These are phyloP conservation scores for Portunus trituberculatus DNA, from an alignment of 1,140 invertebrate species.

Conservation along the genomic window DNA sequence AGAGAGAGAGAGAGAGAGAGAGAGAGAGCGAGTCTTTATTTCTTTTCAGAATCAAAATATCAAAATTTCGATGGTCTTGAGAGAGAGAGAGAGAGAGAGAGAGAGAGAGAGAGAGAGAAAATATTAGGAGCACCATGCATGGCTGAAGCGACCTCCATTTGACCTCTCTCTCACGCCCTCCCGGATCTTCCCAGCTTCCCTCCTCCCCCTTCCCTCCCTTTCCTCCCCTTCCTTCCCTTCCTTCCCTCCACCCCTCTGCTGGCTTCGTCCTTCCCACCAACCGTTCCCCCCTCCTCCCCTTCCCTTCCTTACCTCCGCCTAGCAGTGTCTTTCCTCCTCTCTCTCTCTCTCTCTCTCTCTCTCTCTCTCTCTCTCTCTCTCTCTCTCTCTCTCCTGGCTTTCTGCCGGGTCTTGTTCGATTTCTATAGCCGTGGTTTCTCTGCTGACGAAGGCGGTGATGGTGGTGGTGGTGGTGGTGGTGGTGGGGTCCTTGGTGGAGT, in stretches of 20 bases:
- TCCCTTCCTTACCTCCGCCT: neutral
- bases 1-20: no score
- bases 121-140: neutral
- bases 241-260: neutral
- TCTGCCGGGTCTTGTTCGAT: no score
- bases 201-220: neutral
- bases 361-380: no score
- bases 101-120: constrained; percentile 13
- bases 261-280: neutral
- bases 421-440: no score
- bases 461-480: no score
- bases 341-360: no score
- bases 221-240: no score
- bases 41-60: no score
- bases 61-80: neutral
- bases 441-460: no score
- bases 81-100: constrained; percentile 46
- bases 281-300: neutral
- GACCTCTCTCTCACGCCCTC: constrained; percentile 41
- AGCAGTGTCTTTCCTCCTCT: neutral
- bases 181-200: constrained; percentile 39
- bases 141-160: constrained; percentile 10
- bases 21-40: no score
- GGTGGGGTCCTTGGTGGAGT: no score
- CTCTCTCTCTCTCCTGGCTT: no score